phyloP scores from a whole-genome alignment of 2,888 invertebrate species.

The Bellardia pandia region DNA sequence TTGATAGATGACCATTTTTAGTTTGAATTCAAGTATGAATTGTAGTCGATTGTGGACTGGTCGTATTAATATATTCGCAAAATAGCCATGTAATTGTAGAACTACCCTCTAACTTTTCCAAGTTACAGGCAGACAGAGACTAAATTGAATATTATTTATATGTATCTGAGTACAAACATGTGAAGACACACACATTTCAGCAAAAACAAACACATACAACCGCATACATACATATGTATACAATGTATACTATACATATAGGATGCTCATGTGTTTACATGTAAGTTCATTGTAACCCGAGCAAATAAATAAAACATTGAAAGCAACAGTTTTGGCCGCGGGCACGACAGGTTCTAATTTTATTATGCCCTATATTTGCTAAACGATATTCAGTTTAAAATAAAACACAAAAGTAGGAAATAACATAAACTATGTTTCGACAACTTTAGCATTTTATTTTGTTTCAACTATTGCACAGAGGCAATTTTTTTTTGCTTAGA shows the following conservation, averaged over 20 bases:
- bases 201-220: background rate
- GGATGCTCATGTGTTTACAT: conserved; percentile 16
- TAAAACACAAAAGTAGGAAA: background rate
- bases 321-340: conserved; percentile 52
- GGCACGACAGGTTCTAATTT: conserved; percentile 41
- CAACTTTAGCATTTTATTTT: conserved; percentile 23
- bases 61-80: too few relatives aligned
- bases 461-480: background rate
- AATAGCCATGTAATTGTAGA: background rate
- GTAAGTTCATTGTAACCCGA: conserved; percentile 17
- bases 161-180: too few relatives aligned
- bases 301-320: conserved; percentile 53
- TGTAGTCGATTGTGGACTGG: too few relatives aligned
- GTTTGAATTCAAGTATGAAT: too few relatives aligned
- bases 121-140: background rate
- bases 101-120: background rate
- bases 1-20: too few relatives aligned
- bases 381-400: conserved; percentile 35
- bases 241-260: too few relatives aligned
- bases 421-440: conserved; percentile 48
- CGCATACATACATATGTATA: background rate
- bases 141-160: background rate
- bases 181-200: background rate
- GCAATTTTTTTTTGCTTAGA: conserved; percentile 21
- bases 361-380: conserved; percentile 43